These are phyloP conservation scores for Scartelaos histophorus DNA, from an alignment of 2,113 vertebrate species.

Conservation along the genomic window DNA sequence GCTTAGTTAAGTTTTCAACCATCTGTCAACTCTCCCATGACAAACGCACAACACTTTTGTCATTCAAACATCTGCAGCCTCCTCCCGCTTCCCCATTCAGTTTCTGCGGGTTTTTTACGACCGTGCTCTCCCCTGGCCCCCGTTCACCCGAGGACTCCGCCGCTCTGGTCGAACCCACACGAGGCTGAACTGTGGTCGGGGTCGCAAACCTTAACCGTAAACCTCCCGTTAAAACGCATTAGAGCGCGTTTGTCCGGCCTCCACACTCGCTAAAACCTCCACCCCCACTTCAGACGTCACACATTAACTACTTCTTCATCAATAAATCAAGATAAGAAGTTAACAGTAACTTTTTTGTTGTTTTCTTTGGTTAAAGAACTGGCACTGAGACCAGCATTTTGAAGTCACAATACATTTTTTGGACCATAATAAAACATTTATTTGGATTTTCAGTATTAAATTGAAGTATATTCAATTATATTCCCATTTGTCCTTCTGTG, in stretches of 20 bases:
- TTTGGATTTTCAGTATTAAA: too few relatives aligned
- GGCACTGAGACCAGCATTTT: not conserved
- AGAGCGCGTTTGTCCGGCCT: not conserved
- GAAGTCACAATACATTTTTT: too few relatives aligned
- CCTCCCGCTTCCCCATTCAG: too few relatives aligned
- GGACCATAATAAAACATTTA: too few relatives aligned
- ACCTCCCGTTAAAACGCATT: not conserved
- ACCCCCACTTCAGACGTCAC: slow-evolving; percentile 9
- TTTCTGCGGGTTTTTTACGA: not conserved
- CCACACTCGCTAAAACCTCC: slow-evolving; percentile 5
- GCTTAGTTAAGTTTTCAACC: not conserved
- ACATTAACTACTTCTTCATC: slow-evolving; percentile 4
- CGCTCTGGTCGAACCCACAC: slow-evolving; percentile 20
- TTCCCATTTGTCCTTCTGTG: too few relatives aligned
- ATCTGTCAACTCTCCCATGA: not conserved
- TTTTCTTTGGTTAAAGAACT: too few relatives aligned
- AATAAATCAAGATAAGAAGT: not conserved
- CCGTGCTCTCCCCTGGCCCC: not conserved
- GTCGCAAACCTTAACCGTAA: too few relatives aligned
- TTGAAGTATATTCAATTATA: too few relatives aligned
- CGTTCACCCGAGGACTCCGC: not conserved
- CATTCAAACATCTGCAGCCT: not conserved
- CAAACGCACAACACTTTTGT: not conserved
- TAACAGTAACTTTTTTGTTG: too few relatives aligned
- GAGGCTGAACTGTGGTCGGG: not conserved